These are phyloP conservation scores for Drosophila punjabiensis DNA, from an alignment of 1,140 invertebrate species.

Conservation along the genomic window DNA sequence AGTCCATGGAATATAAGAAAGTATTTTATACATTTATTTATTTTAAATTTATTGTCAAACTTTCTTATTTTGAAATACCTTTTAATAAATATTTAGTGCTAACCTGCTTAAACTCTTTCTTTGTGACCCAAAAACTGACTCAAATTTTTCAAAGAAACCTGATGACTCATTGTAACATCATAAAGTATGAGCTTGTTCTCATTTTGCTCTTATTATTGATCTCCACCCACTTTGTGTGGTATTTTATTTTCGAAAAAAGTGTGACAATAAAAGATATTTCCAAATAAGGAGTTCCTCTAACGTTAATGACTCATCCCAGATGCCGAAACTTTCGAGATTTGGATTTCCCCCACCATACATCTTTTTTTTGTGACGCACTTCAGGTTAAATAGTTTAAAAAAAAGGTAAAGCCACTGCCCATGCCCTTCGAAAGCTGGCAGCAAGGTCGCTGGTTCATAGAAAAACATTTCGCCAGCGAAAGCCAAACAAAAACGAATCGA, in stretches of 20 bases:
- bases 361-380: slow-evolving; percentile 28
- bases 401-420: slow-evolving; percentile 8
- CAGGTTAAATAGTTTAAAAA: slow-evolving; percentile 15
- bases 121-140: slow-evolving; percentile 2
- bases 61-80: background rate
- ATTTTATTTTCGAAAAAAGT: background rate
- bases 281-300: slow-evolving; percentile 9
- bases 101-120: background rate
- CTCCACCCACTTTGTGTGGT: slow-evolving; percentile 4
- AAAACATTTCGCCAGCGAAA: slow-evolving; percentile 34
- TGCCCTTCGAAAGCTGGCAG: slow-evolving; percentile 25
- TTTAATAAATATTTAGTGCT: background rate
- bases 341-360: background rate
- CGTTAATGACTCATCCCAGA: background rate
- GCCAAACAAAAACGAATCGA: slow-evolving; percentile 33
- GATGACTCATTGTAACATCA: slow-evolving; percentile 10
- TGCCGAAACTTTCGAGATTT: slow-evolving; percentile 9
- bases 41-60: background rate
- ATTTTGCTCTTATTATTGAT: slow-evolving; percentile 1
- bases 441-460: slow-evolving; percentile 38
- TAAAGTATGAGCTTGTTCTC: background rate
- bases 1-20: too few relatives aligned
- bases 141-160: background rate
- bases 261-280: slow-evolving; percentile 6
- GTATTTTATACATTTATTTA: background rate